phyloP scores from a whole-genome alignment of 2,888 invertebrate genomes.

The Lepidochrysops patricia region DNA sequence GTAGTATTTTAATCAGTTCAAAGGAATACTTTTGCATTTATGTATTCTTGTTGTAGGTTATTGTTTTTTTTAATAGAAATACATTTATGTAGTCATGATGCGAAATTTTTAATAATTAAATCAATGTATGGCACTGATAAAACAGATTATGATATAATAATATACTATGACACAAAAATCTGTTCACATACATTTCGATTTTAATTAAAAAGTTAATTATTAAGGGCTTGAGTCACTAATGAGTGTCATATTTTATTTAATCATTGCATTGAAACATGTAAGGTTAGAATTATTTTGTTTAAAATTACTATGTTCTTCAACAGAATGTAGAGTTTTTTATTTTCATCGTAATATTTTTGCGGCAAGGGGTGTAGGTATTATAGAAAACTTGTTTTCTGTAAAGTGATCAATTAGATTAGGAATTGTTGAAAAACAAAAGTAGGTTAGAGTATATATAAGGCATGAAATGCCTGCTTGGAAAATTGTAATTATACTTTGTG shows the following conservation, averaged over 20 bases:
- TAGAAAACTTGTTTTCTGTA: not conserved
- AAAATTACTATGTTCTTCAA: not conserved
- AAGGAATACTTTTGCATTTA: slow-evolving; percentile 1
- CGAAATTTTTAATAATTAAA: not conserved
- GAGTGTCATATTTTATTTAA: not conserved
- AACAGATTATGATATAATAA: not conserved
- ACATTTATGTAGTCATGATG: not conserved
- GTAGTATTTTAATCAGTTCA: slow-evolving; percentile 32
- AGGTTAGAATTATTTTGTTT: not conserved
- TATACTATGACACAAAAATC: too few species aligned
- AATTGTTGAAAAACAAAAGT: not conserved
- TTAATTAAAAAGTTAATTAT: not conserved
- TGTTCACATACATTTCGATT: too few species aligned
- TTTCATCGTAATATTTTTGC: not conserved
- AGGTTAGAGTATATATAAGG: not conserved
- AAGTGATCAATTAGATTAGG: not conserved
- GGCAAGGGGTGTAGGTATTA: not conserved
- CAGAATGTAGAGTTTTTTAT: too few species aligned
- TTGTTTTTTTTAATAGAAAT: not conserved
- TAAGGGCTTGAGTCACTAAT: not conserved
- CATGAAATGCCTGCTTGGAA: not conserved
- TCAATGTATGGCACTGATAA: not conserved
- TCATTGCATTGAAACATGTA: not conserved
- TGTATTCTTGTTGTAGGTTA: not conserved
- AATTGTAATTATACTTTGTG: not conserved